A percentile compares a stretch with the other conserved stretches of the same genome.
phyloP scores from a whole-genome alignment of 2,888 invertebrate species.

The Candidula unifasciata region DNA sequence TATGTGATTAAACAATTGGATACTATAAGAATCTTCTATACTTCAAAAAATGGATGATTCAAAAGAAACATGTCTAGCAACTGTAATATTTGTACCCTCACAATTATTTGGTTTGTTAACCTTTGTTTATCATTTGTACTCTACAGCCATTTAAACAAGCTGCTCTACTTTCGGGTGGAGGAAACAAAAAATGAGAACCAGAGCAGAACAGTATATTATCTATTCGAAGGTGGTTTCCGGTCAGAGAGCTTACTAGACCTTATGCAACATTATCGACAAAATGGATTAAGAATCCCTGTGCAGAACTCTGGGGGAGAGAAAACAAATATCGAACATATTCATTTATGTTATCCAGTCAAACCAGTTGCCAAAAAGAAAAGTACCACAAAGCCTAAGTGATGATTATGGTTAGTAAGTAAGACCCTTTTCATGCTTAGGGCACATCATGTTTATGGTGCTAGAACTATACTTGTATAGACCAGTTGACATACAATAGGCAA shows the following conservation, averaged over 20 bases:
- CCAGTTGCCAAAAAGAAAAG: not conserved
- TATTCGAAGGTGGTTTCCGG: constrained; percentile 34
- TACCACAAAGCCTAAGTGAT: not conserved
- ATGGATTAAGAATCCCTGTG: constrained; percentile 18
- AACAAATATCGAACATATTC: constrained; percentile 35
- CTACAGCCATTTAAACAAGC: constrained; percentile 36
- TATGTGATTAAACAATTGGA: too few species aligned
- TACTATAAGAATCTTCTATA: too few species aligned
- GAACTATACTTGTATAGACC: too few species aligned
- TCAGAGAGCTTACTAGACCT: constrained; percentile 39
- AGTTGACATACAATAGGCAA: too few species aligned
- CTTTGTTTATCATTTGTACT: constrained; percentile 11
- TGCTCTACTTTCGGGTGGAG: constrained; percentile 23
- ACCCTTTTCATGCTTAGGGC: too few species aligned
- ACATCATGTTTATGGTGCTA: too few species aligned
- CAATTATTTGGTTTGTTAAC: not conserved
- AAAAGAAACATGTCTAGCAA: not conserved
- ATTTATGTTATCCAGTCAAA: constrained; percentile 13
- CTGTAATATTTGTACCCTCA: too few species aligned
- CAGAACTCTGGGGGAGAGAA: not conserved
- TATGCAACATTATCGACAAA: constrained; percentile 28
- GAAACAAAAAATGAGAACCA: constrained; percentile 8
- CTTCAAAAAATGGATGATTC: not conserved
- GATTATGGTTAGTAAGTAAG: too few species aligned
- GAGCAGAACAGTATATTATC: constrained; percentile 18